These are phyloP conservation scores for Astreopora myriophthalma DNA, from an alignment of 64 coral and sea anemone species.

Conservation along the genomic window DNA sequence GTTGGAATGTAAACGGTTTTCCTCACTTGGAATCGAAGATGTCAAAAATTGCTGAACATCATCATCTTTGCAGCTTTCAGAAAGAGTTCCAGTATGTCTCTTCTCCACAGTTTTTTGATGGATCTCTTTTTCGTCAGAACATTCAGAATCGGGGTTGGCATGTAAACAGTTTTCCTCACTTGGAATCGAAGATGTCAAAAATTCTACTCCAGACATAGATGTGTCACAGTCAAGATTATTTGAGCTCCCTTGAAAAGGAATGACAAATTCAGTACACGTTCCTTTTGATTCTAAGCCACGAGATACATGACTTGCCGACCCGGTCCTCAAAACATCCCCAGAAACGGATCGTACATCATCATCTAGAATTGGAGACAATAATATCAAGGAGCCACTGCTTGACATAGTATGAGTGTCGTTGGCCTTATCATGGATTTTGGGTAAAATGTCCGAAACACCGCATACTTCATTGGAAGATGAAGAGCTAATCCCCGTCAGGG, in stretches of 20 bases:
- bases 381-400: neutral
- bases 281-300: neutral
- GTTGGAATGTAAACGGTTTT: neutral
- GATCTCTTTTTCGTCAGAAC: neutral
- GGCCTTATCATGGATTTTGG: too few relatives aligned
- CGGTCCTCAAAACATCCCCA: too few relatives aligned
- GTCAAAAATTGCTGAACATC: neutral
- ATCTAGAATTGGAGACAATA: neutral
- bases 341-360: neutral
- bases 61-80: neutral
- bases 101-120: neutral
- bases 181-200: neutral
- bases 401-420: neutral
- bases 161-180: neutral
- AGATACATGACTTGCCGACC: neutral
- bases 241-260: neutral
- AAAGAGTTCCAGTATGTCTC: neutral
- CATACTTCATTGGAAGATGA: constrained; percentile 14
- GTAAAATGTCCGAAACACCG: neutral
- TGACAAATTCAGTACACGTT: neutral
- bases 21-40: neutral
- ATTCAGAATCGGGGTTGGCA: neutral
- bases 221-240: neutral
- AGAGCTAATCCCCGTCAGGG: constrained; percentile 20
- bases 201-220: neutral